Conservation (phyloP, 2,888 invertebrate species). For the Rhingia rostrata region DNA sequence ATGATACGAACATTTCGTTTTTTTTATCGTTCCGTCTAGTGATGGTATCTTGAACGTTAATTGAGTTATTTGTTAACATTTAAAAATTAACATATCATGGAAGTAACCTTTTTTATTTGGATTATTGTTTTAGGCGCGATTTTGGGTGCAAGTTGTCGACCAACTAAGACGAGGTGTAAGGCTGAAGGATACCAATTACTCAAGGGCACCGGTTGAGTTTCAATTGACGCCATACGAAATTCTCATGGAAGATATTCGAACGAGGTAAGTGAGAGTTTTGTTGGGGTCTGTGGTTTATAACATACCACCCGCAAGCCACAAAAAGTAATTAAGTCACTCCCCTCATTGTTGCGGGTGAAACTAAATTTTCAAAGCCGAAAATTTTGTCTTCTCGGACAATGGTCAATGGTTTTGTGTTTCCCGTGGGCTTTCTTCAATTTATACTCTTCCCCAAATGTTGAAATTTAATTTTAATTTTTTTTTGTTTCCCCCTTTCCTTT, state of each 20-base stretch:
- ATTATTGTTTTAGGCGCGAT: slow-evolving; percentile 88
- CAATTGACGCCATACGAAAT: slow-evolving; percentile 98
- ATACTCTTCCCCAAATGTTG: slow-evolving; percentile 37
- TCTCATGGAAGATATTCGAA: slow-evolving; percentile 97
- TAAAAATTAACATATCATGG: slow-evolving; percentile 18
- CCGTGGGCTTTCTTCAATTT: slow-evolving; percentile 27
- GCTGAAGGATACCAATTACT: slow-evolving; percentile 92
- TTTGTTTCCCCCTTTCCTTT: slow-evolving; percentile 34
- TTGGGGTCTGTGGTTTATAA: not conserved
- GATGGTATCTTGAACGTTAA: slow-evolving; percentile 46
- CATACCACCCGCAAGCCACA: slow-evolving; percentile 39
- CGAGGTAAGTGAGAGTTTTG: slow-evolving; percentile 84
- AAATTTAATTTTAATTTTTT: slow-evolving; percentile 17
- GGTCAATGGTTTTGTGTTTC: not conserved
- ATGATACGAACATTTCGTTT: slow-evolving; percentile 51
- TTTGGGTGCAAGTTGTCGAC: slow-evolving; percentile 97
- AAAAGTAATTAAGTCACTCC: slow-evolving; percentile 18
- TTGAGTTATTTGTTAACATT: slow-evolving; percentile 43
- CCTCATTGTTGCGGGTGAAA: slow-evolving; percentile 17
- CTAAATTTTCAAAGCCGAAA: not conserved
- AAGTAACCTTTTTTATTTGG: slow-evolving; percentile 23
- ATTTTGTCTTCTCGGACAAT: slow-evolving; percentile 9
- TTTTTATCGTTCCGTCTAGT: slow-evolving; percentile 53
- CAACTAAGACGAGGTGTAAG: slow-evolving; percentile 96
- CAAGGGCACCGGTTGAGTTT: slow-evolving; percentile 92